phyloP scores from a whole-genome alignment of 2,797 vertebrate species.

The Danio albolineatus region DNA sequence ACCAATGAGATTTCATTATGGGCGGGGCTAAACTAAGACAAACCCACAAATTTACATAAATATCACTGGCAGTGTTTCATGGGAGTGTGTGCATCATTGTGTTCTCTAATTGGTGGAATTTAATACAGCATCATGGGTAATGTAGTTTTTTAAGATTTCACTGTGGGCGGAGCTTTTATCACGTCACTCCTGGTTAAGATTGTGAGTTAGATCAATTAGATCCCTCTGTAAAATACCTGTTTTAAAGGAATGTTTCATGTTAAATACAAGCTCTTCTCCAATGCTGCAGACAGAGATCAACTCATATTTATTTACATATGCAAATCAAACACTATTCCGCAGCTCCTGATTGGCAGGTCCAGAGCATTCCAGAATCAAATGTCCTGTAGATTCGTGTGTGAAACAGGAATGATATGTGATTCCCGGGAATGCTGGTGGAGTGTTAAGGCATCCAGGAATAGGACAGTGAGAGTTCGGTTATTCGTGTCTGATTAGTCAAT shows the following conservation, averaged over 20 bases:
- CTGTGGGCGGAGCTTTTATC: neutral
- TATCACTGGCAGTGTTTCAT: too few relatives aligned
- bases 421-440: conserved; percentile 6
- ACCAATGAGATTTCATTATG: too few relatives aligned
- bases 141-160: too few relatives aligned
- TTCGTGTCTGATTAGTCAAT: neutral
- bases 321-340: neutral
- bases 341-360: neutral
- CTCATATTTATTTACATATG: neutral
- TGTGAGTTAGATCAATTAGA: neutral
- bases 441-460: neutral
- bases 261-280: neutral
- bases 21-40: too few relatives aligned
- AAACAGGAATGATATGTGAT: conserved; percentile 7
- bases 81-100: too few relatives aligned
- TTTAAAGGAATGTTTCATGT: conserved; percentile 8
- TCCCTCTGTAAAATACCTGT: neutral
- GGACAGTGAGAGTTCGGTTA: neutral
- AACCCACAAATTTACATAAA: too few relatives aligned
- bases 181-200: neutral
- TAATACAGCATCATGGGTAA: too few relatives aligned
- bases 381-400: neutral
- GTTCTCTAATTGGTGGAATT: neutral
- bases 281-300: neutral
- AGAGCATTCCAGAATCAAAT: neutral